Evolutionary conservation across 2,797 vertebrate genomes (phyloP).

Genomic region (Malurus leucopterus): DNA sequence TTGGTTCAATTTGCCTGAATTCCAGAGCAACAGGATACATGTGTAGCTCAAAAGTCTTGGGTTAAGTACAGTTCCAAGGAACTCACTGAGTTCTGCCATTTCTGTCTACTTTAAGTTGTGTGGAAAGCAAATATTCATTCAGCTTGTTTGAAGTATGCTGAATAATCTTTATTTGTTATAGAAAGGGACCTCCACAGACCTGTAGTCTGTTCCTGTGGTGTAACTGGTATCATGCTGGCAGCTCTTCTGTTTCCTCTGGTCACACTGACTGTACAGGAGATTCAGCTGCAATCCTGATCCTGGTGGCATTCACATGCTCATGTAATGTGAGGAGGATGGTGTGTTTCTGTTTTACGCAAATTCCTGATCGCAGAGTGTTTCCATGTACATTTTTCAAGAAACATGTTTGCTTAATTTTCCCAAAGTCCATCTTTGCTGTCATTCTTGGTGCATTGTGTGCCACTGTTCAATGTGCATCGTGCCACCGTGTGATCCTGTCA

Average conservation of each 20-base stretch:
- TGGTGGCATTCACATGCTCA: neutral
- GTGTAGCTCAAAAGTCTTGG: neutral
- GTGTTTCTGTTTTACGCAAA: neutral
- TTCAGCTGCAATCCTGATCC: neutral
- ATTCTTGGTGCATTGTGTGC: neutral
- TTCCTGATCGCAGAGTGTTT: neutral
- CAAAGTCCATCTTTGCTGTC: neutral
- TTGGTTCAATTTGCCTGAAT: accelerated
- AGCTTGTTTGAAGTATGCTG: neutral
- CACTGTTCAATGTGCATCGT: neutral
- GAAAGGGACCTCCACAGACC: neutral
- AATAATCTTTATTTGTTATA: neutral
- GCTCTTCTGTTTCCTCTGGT: neutral
- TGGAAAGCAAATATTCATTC: neutral
- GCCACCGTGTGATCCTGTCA: neutral
- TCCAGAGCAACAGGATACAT: accelerated
- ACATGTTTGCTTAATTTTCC: neutral
- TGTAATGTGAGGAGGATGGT: neutral
- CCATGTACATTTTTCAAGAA: neutral
- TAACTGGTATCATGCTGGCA: accelerated
- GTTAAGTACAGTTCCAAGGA: neutral
- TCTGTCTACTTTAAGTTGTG: neutral
- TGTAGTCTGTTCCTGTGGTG: neutral
- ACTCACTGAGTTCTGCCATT: neutral
- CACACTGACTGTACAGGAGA: accelerated